phyloP scores from a whole-genome alignment of 92 coral and sea anemone species.

The Zoanthus sociatus region DNA sequence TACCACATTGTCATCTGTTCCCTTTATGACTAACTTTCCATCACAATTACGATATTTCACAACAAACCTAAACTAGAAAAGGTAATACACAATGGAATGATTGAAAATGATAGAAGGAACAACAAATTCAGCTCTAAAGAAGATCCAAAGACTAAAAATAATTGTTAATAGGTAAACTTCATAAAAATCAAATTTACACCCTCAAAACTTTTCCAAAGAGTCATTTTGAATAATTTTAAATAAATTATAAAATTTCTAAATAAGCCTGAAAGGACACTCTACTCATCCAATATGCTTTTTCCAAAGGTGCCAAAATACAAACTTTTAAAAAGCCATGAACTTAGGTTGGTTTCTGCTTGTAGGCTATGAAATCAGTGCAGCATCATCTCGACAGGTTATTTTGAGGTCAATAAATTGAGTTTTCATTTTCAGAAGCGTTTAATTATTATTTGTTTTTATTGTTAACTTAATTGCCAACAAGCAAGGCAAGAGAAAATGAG shows the following conservation, averaged over 20 bases:
- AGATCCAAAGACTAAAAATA: background rate
- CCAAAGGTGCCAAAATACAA: too few species aligned
- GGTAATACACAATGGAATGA: background rate
- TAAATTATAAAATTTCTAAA: background rate
- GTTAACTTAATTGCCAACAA: too few species aligned
- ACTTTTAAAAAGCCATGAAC: too few species aligned
- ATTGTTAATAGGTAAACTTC: background rate
- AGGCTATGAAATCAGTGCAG: too few species aligned
- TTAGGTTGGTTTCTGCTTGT: too few species aligned
- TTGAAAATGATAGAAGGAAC: background rate
- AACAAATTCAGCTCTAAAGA: background rate
- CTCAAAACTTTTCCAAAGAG: too few species aligned
- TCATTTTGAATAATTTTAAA: background rate
- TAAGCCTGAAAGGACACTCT: background rate
- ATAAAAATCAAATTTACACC: background rate
- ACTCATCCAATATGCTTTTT: too few species aligned
- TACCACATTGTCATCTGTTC: conserved; percentile 98
- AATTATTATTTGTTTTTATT: too few species aligned
- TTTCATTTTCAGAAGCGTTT: too few species aligned
- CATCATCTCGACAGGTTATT: too few species aligned
- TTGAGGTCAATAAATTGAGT: too few species aligned
- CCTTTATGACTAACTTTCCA: conserved; percentile 96
- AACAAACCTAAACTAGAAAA: conserved; percentile 90
- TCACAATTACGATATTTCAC: conserved; percentile 96
- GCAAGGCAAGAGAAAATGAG: too few species aligned